Evolutionary conservation across 2,797 vertebrate species (phyloP).

Genomic region (Buphagus erythrorhynchus): DNA sequence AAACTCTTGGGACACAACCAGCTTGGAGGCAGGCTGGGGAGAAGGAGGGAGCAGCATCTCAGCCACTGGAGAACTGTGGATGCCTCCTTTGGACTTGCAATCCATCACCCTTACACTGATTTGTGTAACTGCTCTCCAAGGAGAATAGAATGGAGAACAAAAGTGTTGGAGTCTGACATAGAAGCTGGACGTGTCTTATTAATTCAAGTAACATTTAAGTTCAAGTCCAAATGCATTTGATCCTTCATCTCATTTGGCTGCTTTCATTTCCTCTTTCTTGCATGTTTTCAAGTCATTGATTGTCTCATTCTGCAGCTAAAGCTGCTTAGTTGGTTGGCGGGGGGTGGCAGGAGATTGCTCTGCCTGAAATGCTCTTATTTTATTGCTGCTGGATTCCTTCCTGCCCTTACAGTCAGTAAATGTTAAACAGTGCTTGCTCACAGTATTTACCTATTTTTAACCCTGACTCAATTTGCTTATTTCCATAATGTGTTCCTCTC

Average conservation of each 20-base stretch:
- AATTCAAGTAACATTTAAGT: neutral
- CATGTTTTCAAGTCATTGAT: neutral
- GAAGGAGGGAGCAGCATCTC: neutral
- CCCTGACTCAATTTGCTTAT: constrained; percentile 36
- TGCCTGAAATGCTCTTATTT: neutral
- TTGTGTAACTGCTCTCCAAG: neutral
- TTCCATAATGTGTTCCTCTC: neutral
- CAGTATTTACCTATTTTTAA: constrained; percentile 42
- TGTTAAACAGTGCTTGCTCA: neutral
- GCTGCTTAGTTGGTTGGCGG: neutral
- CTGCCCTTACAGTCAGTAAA: neutral
- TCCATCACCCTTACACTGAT: neutral
- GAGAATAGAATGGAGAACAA: neutral
- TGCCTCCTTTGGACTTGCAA: neutral
- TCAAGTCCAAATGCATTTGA: neutral
- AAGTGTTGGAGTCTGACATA: neutral
- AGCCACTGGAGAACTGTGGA: neutral
- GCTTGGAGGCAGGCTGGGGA: neutral
- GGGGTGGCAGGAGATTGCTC: neutral
- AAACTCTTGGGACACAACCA: neutral
- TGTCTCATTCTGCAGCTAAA: neutral
- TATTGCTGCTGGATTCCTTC: neutral
- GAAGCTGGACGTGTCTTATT: neutral
- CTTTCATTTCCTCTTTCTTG: neutral
- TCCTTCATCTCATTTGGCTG: rapidly evolving